phyloP scores from a whole-genome alignment of 2,113 vertebrate genomes.

The Petrocephalus microphthalmus region DNA sequence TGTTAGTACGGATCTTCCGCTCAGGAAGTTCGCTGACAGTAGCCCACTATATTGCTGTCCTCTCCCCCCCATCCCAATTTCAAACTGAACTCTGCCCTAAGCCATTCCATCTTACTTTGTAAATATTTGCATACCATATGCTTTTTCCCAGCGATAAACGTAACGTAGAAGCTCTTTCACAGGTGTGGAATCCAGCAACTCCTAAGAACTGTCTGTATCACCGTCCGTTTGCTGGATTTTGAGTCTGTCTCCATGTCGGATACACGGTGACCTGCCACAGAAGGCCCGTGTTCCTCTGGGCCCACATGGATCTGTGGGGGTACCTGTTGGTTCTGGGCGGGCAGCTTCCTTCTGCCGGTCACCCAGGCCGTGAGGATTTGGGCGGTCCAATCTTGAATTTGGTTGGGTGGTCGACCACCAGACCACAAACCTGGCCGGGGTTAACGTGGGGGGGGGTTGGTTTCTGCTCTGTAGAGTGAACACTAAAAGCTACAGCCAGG shows the following conservation, averaged over 20 bases:
- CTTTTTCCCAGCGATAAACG: not conserved
- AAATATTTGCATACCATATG: conserved; percentile 37
- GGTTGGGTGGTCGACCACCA: not conserved
- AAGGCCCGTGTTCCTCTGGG: not conserved
- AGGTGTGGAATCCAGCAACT: conserved; percentile 33
- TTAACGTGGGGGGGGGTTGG: not conserved
- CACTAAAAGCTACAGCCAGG: not conserved
- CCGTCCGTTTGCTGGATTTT: conserved; percentile 48
- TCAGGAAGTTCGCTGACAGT: conserved; percentile 53
- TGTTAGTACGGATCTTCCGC: conserved; percentile 48
- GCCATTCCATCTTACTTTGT: conserved; percentile 34
- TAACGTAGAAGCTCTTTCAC: conserved; percentile 26
- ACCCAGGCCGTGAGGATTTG: not conserved
- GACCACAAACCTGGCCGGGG: not conserved
- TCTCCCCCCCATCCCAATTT: conserved; percentile 8
- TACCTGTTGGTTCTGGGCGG: not conserved
- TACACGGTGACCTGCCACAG: not conserved
- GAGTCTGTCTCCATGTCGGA: not conserved
- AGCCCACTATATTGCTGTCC: conserved; percentile 25
- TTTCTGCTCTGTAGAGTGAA: not conserved
- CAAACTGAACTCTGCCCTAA: conserved; percentile 28
- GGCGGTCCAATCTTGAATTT: not conserved
- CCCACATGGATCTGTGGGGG: not conserved
- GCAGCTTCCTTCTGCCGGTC: not conserved
- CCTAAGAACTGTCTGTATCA: conserved; percentile 32